A percentile compares a stretch with the other conserved stretches of the same genome.
These are phyloP conservation scores for Idris sp. DNA, from an alignment of 1,140 invertebrate genomes.

Conservation along the genomic window DNA sequence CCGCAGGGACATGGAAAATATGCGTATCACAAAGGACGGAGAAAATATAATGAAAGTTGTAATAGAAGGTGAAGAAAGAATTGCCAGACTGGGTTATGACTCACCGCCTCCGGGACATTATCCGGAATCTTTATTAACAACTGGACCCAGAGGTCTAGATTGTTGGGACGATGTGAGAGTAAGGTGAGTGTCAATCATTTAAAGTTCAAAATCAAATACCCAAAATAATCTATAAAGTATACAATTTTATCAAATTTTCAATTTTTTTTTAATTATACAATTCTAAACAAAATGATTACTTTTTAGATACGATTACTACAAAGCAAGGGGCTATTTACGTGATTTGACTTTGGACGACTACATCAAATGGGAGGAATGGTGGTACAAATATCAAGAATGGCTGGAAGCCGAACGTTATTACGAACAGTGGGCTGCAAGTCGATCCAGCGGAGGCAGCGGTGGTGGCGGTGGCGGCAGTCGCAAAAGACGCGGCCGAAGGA, in stretches of 20 bases:
- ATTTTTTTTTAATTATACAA: too few relatives aligned
- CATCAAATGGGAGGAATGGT: slow-evolving; percentile 95
- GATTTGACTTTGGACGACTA: slow-evolving; percentile 89
- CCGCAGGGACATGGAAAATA: slow-evolving; percentile 88
- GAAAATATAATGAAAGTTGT: slow-evolving; percentile 86
- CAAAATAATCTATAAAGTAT: too few relatives aligned
- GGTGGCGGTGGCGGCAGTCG: slow-evolving; percentile 64
- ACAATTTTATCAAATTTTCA: neutral
- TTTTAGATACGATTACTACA: slow-evolving; percentile 85
- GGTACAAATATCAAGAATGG: slow-evolving; percentile 95
- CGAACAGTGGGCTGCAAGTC: slow-evolving; percentile 83
- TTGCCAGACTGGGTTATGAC: slow-evolving; percentile 75
- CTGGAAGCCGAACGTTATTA: slow-evolving; percentile 89
- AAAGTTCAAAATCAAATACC: too few relatives aligned
- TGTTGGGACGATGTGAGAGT: slow-evolving; percentile 92
- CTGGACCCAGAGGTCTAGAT: slow-evolving; percentile 84
- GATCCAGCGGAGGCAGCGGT: slow-evolving; percentile 65
- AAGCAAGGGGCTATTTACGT: slow-evolving; percentile 89
- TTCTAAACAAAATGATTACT: too few relatives aligned
- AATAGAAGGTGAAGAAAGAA: slow-evolving; percentile 82
- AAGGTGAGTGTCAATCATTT: slow-evolving; percentile 80
- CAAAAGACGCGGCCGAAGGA: slow-evolving; percentile 73
- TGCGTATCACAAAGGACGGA: slow-evolving; percentile 88
- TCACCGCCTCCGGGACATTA: slow-evolving; percentile 87
- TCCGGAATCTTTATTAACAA: slow-evolving; percentile 84